Conservation (phyloP, 2,888 invertebrate genomes). For the Dorcus parallelipipedus region DNA sequence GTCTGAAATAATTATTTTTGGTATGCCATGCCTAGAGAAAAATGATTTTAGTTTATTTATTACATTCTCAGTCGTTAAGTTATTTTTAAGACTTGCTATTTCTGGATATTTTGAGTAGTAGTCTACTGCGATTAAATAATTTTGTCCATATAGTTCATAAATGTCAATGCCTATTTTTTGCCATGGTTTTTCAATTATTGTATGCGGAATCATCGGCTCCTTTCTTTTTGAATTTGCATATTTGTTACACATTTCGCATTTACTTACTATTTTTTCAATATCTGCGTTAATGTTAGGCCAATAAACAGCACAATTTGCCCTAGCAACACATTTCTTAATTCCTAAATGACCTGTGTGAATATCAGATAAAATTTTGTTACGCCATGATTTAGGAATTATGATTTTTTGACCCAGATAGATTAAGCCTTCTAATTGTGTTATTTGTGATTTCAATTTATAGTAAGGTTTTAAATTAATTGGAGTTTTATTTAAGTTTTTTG, state of each 20-base stretch:
- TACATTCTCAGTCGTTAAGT: slow-evolving; percentile 6
- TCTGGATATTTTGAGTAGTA: slow-evolving; percentile 5
- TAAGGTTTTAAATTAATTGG: neutral
- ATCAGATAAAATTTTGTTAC: slow-evolving; percentile 8
- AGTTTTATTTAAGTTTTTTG: neutral
- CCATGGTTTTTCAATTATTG: neutral
- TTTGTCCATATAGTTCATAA: slow-evolving; percentile 1
- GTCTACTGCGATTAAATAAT: slow-evolving; percentile 1
- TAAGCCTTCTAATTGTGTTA: neutral
- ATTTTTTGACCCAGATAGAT: neutral
- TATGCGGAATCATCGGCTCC: neutral
- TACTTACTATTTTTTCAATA: neutral
- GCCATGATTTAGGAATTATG: slow-evolving; percentile 1
- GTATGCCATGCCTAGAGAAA: slow-evolving; percentile 13
- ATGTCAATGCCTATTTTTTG: slow-evolving; percentile 1
- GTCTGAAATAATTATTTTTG: slow-evolving; percentile 21
- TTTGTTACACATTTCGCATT: neutral
- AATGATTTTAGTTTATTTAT: slow-evolving; percentile 11
- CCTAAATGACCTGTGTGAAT: slow-evolving; percentile 13
- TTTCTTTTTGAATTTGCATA: neutral
- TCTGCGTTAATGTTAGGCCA: neutral
- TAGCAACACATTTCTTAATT: slow-evolving; percentile 8
- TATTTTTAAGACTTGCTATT: slow-evolving; percentile 3
- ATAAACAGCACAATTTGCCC: slow-evolving; percentile 1
- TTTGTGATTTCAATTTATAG: neutral